A percentile compares a stretch with the other conserved stretches of the same genome.
phyloP scores from a whole-genome alignment of 1,140 invertebrate genomes.

The Diuraphis noxia region DNA sequence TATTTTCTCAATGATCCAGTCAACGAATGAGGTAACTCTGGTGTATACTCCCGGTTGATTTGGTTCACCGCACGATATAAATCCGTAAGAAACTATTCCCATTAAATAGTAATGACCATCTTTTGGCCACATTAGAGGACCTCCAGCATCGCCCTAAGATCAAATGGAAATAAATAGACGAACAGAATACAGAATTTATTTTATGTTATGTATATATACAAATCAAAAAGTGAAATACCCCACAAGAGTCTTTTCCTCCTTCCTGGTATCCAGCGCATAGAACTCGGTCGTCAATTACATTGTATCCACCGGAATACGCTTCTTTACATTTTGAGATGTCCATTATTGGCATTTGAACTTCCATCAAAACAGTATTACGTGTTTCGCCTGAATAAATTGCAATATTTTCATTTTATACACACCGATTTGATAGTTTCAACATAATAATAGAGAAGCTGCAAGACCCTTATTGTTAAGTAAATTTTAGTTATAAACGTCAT shows the following conservation, averaged over 20 bases:
- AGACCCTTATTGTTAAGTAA: neutral
- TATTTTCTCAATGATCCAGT: slow-evolving; percentile 70
- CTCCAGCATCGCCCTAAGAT: slow-evolving; percentile 77
- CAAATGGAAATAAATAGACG: too few relatives aligned
- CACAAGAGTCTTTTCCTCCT: slow-evolving; percentile 38
- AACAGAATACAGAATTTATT: neutral
- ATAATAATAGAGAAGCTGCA: neutral
- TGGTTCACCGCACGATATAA: slow-evolving; percentile 71
- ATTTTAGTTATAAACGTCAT: neutral
- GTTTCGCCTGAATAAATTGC: slow-evolving; percentile 66
- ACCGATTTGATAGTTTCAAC: neutral
- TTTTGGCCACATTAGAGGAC: slow-evolving; percentile 73
- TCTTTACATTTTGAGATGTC: slow-evolving; percentile 60
- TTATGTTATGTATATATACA: neutral
- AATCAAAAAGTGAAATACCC: neutral
- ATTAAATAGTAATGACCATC: slow-evolving; percentile 81
- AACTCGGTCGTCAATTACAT: slow-evolving; percentile 43
- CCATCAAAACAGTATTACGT: slow-evolving; percentile 66
- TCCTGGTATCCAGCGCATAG: slow-evolving; percentile 37
- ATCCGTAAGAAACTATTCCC: slow-evolving; percentile 68
- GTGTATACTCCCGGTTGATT: slow-evolving; percentile 80
- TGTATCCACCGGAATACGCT: neutral
- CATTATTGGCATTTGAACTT: slow-evolving; percentile 73
- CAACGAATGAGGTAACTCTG: slow-evolving; percentile 72
- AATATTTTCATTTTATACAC: neutral